Conservation (phyloP, 2,797 vertebrate genomes). For the Menidia menidia region DNA sequence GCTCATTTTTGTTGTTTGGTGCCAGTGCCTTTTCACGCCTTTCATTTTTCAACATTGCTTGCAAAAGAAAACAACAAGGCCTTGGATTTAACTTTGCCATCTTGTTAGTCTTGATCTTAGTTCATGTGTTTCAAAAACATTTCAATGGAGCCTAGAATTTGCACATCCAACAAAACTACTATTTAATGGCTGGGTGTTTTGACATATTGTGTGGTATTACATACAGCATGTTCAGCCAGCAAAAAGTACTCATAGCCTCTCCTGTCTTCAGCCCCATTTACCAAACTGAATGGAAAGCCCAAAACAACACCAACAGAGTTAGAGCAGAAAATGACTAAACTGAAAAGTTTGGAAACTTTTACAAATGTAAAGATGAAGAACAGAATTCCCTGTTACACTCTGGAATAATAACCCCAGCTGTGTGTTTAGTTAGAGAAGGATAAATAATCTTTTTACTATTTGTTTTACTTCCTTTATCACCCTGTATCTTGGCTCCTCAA, state of each 20-base stretch:
- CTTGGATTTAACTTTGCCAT: slow-evolving; percentile 15
- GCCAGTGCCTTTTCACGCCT: slow-evolving; percentile 35
- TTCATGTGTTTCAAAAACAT: slow-evolving; percentile 40
- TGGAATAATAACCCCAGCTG: slow-evolving; percentile 12
- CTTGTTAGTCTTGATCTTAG: slow-evolving; percentile 26
- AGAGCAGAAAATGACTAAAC: slow-evolving; percentile 3
- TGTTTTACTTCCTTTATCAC: slow-evolving; percentile 5
- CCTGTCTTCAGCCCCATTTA: slow-evolving; percentile 62
- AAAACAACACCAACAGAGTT: slow-evolving; percentile 37
- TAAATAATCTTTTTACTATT: slow-evolving; percentile 24
- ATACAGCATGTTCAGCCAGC: slow-evolving; percentile 43
- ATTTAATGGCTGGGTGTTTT: slow-evolving; percentile 60
- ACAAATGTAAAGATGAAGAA: slow-evolving; percentile 23
- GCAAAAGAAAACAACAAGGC: slow-evolving; percentile 17
- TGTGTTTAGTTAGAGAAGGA: slow-evolving; percentile 18
- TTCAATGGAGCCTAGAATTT: slow-evolving; percentile 41
- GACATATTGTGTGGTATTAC: slow-evolving; percentile 61
- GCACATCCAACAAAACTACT: slow-evolving; percentile 40
- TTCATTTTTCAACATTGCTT: slow-evolving; percentile 26
- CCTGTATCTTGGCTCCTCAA: slow-evolving; percentile 30
- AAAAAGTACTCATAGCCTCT: slow-evolving; percentile 55
- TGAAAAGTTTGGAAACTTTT: slow-evolving; percentile 31
- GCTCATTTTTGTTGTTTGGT: slow-evolving; percentile 37
- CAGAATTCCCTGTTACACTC: slow-evolving; percentile 10
- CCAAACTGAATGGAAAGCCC: slow-evolving; percentile 55